A percentile compares a stretch with the other conserved stretches of the same genome.
These are phyloP conservation scores for Macaria liturata DNA, from an alignment of 2,888 invertebrate genomes.

Conservation along the genomic window DNA sequence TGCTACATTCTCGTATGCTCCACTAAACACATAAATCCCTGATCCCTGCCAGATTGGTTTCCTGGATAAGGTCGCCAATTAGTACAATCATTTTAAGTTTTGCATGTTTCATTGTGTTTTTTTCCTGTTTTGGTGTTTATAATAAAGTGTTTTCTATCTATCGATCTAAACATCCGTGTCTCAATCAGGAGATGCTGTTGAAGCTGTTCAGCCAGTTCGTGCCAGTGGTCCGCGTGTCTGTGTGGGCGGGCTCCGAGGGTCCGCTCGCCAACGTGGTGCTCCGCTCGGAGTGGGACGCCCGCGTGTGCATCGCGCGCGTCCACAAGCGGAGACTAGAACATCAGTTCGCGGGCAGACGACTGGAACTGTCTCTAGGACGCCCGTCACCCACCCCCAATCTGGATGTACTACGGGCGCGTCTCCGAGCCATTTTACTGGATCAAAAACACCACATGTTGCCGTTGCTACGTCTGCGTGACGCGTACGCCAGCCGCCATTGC, in stretches of 20 bases:
- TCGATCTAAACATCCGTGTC: no score
- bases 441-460: constrained; percentile 89
- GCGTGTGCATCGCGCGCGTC: constrained; percentile 90
- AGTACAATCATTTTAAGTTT: no score
- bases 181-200: constrained; percentile 66
- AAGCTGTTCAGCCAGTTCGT: constrained; percentile 70
- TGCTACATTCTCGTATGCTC: no score
- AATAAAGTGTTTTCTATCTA: no score
- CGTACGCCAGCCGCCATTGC: constrained; percentile 91
- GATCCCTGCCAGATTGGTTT: no score
- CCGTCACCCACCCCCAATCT: constrained; percentile 85
- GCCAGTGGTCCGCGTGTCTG: constrained; percentile 61
- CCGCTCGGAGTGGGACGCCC: constrained; percentile 87
- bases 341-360: constrained; percentile 86
- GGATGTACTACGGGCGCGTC: constrained; percentile 86
- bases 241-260: constrained; percentile 71
- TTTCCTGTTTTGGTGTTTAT: no score
- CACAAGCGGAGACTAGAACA: constrained; percentile 90
- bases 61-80: no score
- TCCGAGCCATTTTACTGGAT: constrained; percentile 89
- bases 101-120: no score
- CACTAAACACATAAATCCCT: no score
- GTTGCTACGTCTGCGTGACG: constrained; percentile 91
- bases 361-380: constrained; percentile 87
- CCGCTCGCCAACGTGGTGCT: constrained; percentile 88